A percentile compares a stretch with the other conserved stretches of the same genome.
Conservation (phyloP, 2,888 invertebrate species). For the Cyclophora punctaria region DNA sequence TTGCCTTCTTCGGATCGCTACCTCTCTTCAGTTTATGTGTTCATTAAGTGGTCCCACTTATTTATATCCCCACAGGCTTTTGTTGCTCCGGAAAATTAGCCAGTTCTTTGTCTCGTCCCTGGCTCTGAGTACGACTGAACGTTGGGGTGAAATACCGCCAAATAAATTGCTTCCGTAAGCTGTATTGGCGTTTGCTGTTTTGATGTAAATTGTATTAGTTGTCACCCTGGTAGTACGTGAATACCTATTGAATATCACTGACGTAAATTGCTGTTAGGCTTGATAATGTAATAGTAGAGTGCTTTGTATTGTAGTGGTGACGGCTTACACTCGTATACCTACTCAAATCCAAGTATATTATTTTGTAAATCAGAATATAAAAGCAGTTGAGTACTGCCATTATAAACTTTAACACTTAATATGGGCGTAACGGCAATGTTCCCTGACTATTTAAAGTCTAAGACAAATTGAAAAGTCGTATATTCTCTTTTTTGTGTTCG, state of each 20-base stretch:
- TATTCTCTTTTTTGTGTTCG: conserved; percentile 42
- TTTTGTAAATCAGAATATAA: too few species aligned
- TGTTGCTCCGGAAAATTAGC: conserved; percentile 55
- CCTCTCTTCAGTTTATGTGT: conserved; percentile 62
- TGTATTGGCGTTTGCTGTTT: neutral
- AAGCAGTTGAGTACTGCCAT: too few species aligned
- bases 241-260: too few species aligned
- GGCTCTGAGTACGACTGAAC: neutral
- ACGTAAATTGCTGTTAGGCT: too few species aligned
- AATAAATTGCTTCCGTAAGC: conserved; percentile 8
- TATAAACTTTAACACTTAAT: too few species aligned
- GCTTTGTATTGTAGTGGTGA: too few species aligned
- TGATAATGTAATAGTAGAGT: too few species aligned
- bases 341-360: too few species aligned
- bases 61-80: conserved; percentile 62
- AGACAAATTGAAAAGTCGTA: conserved; percentile 18
- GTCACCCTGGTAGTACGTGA: too few species aligned
- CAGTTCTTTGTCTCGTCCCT: conserved; percentile 54
- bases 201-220: neutral
- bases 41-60: conserved; percentile 66
- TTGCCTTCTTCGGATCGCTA: conserved; percentile 39
- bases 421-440: too few species aligned
- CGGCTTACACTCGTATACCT: too few species aligned
- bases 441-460: neutral
- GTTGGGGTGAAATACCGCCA: conserved; percentile 16